Percentiles rank a stretch among this genome's conserved stretches.
Conservation (phyloP, 2,113 vertebrate species). For the Rhinichthys klamathensis region DNA sequence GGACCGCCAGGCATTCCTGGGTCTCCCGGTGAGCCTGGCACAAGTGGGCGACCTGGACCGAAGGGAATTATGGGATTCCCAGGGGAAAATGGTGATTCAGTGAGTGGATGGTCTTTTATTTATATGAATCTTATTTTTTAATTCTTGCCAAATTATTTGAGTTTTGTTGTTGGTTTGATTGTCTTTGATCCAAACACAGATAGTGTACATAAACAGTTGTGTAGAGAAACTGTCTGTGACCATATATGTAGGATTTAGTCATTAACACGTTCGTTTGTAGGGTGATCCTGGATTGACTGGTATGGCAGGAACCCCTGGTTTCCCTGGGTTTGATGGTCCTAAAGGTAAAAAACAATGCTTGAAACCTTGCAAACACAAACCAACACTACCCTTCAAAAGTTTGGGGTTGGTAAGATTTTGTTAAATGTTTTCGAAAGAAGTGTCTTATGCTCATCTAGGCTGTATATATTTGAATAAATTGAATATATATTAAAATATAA, state of each 20-base stretch:
- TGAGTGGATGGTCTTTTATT: slow-evolving; percentile 52
- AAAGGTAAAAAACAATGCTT: slow-evolving; percentile 64
- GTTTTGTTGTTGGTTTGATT: background rate
- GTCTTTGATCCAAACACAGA: background rate
- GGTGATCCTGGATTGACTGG: slow-evolving; percentile 68
- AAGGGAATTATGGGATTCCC: slow-evolving; percentile 71
- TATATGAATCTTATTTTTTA: background rate
- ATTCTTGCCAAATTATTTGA: background rate
- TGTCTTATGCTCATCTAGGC: background rate
- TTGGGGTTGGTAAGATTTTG: background rate
- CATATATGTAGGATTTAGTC: background rate
- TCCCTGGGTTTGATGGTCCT: slow-evolving; percentile 60
- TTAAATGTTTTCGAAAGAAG: background rate
- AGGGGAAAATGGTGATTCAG: slow-evolving; percentile 79
- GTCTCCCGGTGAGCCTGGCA: slow-evolving; percentile 65
- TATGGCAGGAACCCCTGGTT: slow-evolving; percentile 60
- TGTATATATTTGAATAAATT: background rate
- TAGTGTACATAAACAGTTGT: background rate
- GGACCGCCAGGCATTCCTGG: slow-evolving; percentile 64
- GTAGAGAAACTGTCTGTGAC: background rate
- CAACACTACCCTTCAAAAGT: background rate
- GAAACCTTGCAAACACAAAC: background rate
- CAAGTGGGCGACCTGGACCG: slow-evolving; percentile 66
- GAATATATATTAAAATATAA: too few relatives aligned
- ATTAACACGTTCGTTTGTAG: slow-evolving; percentile 53